These are phyloP conservation scores for Thalassoma bifasciatum DNA, from an alignment of 2,113 vertebrate genomes.

Conservation along the genomic window DNA sequence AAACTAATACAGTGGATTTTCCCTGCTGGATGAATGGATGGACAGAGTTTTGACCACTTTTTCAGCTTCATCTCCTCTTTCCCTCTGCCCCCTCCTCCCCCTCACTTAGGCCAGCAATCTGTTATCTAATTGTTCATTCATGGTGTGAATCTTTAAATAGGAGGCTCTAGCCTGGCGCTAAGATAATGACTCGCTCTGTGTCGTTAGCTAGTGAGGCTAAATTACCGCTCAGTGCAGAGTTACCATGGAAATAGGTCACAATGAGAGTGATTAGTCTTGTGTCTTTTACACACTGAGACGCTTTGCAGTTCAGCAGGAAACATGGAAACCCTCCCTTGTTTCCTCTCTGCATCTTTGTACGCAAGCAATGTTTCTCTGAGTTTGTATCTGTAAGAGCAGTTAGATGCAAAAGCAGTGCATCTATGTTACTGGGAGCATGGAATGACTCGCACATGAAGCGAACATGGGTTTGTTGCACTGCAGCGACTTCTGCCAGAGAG, in stretches of 20 bases:
- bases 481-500: no score
- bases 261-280: slow-evolving; percentile 78
- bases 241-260: slow-evolving; percentile 82
- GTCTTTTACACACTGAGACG: slow-evolving; percentile 67
- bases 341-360: slow-evolving; percentile 8
- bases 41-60: slow-evolving; percentile 35
- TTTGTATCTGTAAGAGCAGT: not conserved
- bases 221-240: slow-evolving; percentile 81
- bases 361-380: slow-evolving; percentile 6
- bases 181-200: slow-evolving; percentile 81
- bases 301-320: slow-evolving; percentile 56
- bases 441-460: no score
- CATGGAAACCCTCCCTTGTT: slow-evolving; percentile 25
- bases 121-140: slow-evolving; percentile 84
- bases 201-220: slow-evolving; percentile 81
- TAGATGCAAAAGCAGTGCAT: not conserved
- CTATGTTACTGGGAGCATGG: no score
- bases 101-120: slow-evolving; percentile 68
- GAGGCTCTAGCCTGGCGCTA: slow-evolving; percentile 71
- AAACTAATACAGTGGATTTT: slow-evolving; percentile 11
- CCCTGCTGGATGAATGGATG: slow-evolving; percentile 20
- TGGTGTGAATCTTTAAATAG: slow-evolving; percentile 83
- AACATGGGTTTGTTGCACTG: no score
- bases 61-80: slow-evolving; percentile 26
- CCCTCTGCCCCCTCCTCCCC: slow-evolving; percentile 27